Evolutionary conservation across 2,797 vertebrate species (phyloP).

Genomic region (Melanotaenia pygmaea): DNA sequence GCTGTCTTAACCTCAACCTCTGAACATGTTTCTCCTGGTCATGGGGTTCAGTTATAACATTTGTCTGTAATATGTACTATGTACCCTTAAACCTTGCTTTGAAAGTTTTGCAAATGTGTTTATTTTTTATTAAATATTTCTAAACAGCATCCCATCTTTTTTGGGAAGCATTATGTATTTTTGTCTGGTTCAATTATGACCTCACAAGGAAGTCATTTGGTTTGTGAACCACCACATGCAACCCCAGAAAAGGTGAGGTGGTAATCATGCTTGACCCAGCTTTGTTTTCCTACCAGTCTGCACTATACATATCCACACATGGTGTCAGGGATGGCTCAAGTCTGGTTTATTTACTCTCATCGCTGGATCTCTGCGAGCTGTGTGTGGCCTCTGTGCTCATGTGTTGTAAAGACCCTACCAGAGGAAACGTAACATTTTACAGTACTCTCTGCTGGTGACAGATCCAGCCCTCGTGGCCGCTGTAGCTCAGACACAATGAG

Average conservation of each 20-base stretch:
- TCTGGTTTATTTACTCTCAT: conserved; percentile 90
- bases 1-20: not conserved
- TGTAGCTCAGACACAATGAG: conserved; percentile 57
- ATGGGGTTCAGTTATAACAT: not conserved
- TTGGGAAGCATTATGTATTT: conserved; percentile 10
- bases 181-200: conserved; percentile 19
- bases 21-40: not conserved
- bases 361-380: conserved; percentile 79
- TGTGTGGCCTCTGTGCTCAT: conserved; percentile 85
- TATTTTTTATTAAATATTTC: not conserved
- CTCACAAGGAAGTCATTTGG: conserved; percentile 25
- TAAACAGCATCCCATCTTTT: not conserved
- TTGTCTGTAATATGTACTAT: not conserved
- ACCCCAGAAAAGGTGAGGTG: conserved; percentile 50
- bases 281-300: conserved; percentile 73
- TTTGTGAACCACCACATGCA: conserved; percentile 19
- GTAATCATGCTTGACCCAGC: conserved; percentile 66
- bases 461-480: conserved; percentile 63
- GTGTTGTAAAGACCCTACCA: conserved; percentile 82
- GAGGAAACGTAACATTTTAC: conserved; percentile 82
- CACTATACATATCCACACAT: conserved; percentile 73
- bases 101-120: not conserved
- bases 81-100: not conserved
- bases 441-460: conserved; percentile 71
- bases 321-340: conserved; percentile 78